Conservation (phyloP, 37 sponge, comb jelly and placozoan genomes). For the Agelas oroides region DNA sequence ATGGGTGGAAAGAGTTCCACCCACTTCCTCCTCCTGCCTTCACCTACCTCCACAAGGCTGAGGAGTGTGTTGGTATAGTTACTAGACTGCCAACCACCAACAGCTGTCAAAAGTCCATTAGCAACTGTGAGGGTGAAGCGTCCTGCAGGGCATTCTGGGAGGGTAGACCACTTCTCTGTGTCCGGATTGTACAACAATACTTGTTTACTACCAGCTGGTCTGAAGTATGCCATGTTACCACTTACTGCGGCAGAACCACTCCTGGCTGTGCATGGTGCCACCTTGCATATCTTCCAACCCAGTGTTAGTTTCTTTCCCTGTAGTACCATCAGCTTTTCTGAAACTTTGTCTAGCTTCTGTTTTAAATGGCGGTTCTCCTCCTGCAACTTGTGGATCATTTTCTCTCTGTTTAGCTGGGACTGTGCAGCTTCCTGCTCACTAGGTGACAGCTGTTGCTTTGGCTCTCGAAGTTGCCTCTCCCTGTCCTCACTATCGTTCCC, state of each 20-base stretch:
- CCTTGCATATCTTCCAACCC: not conserved
- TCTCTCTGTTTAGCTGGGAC: too few species aligned
- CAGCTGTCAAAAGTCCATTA: not conserved
- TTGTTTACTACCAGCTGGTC: not conserved
- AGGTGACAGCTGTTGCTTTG: too few species aligned
- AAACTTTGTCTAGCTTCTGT: too few species aligned
- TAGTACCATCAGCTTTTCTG: too few species aligned
- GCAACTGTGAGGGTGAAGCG: not conserved
- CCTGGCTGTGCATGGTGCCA: not conserved
- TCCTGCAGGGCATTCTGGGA: not conserved
- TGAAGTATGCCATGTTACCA: slow-evolving; percentile 7
- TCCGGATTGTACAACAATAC: not conserved
- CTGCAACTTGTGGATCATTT: too few species aligned
- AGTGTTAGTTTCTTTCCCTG: not conserved
- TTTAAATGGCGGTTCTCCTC: too few species aligned
- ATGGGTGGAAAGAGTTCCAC: slow-evolving; percentile 22
- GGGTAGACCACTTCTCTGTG: slow-evolving; percentile 1
- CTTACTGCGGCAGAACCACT: not conserved
- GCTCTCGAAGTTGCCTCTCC: too few species aligned
- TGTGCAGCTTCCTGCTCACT: too few species aligned
- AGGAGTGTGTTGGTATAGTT: slow-evolving; percentile 4
- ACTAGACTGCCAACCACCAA: not conserved
- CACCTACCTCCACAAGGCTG: not conserved
- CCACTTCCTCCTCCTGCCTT: not conserved
- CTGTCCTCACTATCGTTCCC: too few species aligned